These are phyloP conservation scores for Caenorhabditis drosophilae DNA, from an alignment of 2,888 invertebrate species.

Conservation along the genomic window DNA sequence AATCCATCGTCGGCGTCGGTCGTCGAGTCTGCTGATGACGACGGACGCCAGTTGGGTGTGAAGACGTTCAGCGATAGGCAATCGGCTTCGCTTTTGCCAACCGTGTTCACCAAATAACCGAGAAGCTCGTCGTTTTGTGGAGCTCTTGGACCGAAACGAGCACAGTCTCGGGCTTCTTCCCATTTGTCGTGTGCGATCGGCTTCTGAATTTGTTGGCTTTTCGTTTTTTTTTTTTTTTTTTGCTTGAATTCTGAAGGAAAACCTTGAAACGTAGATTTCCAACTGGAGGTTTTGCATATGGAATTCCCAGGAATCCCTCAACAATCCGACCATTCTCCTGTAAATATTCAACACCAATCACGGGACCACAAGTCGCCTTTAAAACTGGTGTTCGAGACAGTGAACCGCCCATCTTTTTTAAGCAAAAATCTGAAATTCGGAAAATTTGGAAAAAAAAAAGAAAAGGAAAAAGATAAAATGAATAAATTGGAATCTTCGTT, in stretches of 20 bases:
- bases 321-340: slow-evolving; percentile 30
- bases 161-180: slow-evolving; percentile 40
- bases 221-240: neutral
- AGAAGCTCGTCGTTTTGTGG: slow-evolving; percentile 50
- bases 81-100: slow-evolving; percentile 45
- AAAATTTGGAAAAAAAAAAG: too few species aligned
- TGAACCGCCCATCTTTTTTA: too few species aligned
- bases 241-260: too few species aligned
- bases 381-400: too few species aligned
- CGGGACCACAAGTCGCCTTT: slow-evolving; percentile 25
- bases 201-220: slow-evolving; percentile 27
- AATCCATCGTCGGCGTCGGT: too few species aligned
- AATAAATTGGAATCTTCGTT: too few species aligned
- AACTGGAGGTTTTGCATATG: slow-evolving; percentile 45
- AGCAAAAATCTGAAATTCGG: too few species aligned
- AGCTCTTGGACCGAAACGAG: slow-evolving; percentile 51
- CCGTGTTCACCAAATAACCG: slow-evolving; percentile 40
- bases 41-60: slow-evolving; percentile 50
- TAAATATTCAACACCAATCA: slow-evolving; percentile 16
- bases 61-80: slow-evolving; percentile 56
- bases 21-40: too few species aligned
- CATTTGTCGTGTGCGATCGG: slow-evolving; percentile 41
- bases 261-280: slow-evolving; percentile 40
- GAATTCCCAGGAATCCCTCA: slow-evolving; percentile 45
- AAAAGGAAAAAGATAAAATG: too few species aligned